phyloP scores from a whole-genome alignment of 2,888 invertebrate genomes.

The Pyrocoelia pectoralis region DNA sequence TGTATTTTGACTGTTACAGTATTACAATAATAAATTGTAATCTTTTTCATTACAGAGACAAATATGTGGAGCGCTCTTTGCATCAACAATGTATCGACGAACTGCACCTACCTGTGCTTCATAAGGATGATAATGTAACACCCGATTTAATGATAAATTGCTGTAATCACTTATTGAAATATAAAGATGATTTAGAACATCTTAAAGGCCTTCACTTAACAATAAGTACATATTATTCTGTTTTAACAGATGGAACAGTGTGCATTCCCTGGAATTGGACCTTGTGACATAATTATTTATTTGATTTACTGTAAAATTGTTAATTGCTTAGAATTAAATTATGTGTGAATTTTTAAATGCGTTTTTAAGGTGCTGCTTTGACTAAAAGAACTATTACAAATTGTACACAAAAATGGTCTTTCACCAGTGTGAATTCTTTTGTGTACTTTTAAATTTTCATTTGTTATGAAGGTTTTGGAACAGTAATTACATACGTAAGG shows the following conservation, averaged over 20 bases:
- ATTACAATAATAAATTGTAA: neutral
- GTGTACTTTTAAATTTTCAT: slow-evolving; percentile 51
- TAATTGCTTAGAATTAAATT: neutral
- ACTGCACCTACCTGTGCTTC: slow-evolving; percentile 75
- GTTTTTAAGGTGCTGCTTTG: slow-evolving; percentile 33
- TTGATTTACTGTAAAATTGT: neutral
- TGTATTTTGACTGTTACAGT: too few species aligned
- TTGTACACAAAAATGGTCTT: slow-evolving; percentile 60
- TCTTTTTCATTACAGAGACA: slow-evolving; percentile 67
- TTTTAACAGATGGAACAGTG: slow-evolving; percentile 87
- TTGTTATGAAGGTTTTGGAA: slow-evolving; percentile 52
- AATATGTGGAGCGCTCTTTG: slow-evolving; percentile 80
- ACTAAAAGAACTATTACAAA: slow-evolving; percentile 66
- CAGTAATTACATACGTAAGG: slow-evolving; percentile 54
- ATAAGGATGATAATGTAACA: slow-evolving; percentile 90
- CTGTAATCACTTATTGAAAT: slow-evolving; percentile 73
- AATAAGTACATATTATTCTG: slow-evolving; percentile 91
- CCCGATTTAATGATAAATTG: slow-evolving; percentile 90
- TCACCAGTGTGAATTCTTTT: slow-evolving; percentile 52
- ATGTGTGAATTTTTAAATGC: slow-evolving; percentile 26
- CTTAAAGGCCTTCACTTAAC: slow-evolving; percentile 77
- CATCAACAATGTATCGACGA: slow-evolving; percentile 71
- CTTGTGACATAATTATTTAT: slow-evolving; percentile 2
- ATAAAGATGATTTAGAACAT: slow-evolving; percentile 60
- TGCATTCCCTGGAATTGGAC: slow-evolving; percentile 93